These are phyloP conservation scores for Stratiolaelaps scimitus DNA, from an alignment of 1,140 invertebrate species.

Conservation along the genomic window DNA sequence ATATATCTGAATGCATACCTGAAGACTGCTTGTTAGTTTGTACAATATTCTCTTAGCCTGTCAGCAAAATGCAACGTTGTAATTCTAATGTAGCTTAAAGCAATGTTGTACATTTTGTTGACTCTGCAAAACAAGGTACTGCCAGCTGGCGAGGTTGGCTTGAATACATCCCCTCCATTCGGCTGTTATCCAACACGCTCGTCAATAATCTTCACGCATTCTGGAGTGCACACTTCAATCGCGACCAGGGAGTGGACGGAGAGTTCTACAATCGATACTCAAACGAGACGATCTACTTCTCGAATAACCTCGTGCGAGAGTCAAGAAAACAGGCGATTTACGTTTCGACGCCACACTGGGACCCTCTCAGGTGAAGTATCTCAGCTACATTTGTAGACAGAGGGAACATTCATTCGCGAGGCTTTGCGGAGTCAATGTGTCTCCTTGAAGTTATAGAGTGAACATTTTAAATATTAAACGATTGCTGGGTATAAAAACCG, in stretches of 20 bases:
- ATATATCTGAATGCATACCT: too few species aligned
- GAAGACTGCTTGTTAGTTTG: too few species aligned
- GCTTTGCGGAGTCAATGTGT: too few species aligned
- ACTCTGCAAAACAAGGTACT: neutral
- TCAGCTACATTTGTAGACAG: too few species aligned
- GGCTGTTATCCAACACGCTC: neutral
- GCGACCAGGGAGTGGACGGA: constrained; percentile 44
- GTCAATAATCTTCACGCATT: constrained; percentile 40
- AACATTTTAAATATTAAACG: too few species aligned
- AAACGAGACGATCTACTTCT: constrained; percentile 62
- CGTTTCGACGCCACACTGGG: constrained; percentile 67
- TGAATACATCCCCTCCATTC: constrained; percentile 18
- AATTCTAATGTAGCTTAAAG: too few species aligned
- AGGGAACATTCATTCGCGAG: too few species aligned
- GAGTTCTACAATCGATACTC: constrained; percentile 71
- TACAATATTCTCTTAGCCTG: too few species aligned
- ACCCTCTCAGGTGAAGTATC: constrained; percentile 39
- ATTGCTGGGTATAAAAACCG: too few species aligned
- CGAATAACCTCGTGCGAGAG: constrained; percentile 34
- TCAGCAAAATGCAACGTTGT: too few species aligned
- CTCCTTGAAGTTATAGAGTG: too few species aligned
- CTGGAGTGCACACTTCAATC: constrained; percentile 73
- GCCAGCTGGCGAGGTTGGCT: constrained; percentile 5
- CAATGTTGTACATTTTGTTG: too few species aligned
- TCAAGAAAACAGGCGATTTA: constrained; percentile 58